Evolutionary conservation across 2,113 vertebrate species (phyloP), one percentile per base, ranked within the genome.

Genomic region (Cololabis saira): DNA sequence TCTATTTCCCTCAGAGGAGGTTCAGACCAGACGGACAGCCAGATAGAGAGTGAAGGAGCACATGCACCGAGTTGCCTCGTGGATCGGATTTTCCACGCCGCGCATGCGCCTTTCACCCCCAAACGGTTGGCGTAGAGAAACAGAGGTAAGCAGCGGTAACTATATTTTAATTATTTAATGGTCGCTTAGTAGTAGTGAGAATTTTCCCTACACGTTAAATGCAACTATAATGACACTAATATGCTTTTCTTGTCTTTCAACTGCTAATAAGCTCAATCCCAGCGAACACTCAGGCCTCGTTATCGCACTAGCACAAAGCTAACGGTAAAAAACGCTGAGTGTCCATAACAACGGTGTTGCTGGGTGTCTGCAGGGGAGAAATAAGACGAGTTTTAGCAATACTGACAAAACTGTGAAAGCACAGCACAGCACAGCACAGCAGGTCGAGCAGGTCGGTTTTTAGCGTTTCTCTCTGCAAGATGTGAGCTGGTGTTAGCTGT

Each of bases 261-360:
- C 60, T 57, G 2, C 33, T 21, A 64, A 21, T 27, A n/a, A n/a
- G n/a, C 44, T 66, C 45, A 15, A 41, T 17, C 53, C 30, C 62
- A 48, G 37, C 54, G n/a, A 8, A 16, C 41, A 45, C 30, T 21
- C 13, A 37, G 89, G 86, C 89, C 87, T 88, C 17, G 63, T 78
- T 55, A 81, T 82, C 77, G 76, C 73, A 73, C 67, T 49, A 58
- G 67, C 86, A 89, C 76, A 76, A 87, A 67, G 86, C 87, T 87
- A 87, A 71, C 64, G 40, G 22, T 24, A 47, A 48, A 59, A 8
- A 50, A 76, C 43, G 78, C 74, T 83, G 81, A 44, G 16, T 14
- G 56, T 65, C 44, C 24, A 5, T 14, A 44, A 14, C 3, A 13
- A 3, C 4, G 0, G 1, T 13, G 3, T 2, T n/a, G 7, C 15